A percentile compares a stretch with the other conserved stretches of the same genome.
Evolutionary conservation across 1,140 invertebrate species (phyloP).

Genomic region (Drosophila ambigua): DNA sequence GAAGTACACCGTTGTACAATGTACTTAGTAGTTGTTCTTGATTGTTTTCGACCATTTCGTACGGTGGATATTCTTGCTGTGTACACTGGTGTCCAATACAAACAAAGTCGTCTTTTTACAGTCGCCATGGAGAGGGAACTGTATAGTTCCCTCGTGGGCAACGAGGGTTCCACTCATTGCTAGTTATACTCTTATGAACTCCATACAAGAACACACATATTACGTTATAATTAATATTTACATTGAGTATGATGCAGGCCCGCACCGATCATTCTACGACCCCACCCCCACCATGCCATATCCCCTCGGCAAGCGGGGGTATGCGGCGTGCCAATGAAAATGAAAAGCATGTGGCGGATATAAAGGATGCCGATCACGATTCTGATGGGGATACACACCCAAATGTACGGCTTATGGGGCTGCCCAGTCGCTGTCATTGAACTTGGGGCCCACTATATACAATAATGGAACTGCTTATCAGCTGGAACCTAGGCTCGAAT

Average conservation of each 20-base stretch:
- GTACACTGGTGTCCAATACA: not conserved
- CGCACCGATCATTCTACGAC: not conserved
- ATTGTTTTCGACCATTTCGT: not conserved
- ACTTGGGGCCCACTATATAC: constrained; percentile 34
- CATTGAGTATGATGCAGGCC: constrained; percentile 8
- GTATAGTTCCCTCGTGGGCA: too few species aligned
- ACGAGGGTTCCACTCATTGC: constrained; percentile 10
- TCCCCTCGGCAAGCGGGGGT: too few species aligned
- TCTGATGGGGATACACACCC: constrained; percentile 6
- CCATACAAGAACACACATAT: constrained; percentile 36
- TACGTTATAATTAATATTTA: constrained; percentile 48
- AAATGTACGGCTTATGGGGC: constrained; percentile 2
- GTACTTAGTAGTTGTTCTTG: too few species aligned
- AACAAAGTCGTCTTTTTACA: constrained; percentile 31
- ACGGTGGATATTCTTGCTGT: constrained; percentile 37
- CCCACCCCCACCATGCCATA: constrained; percentile 2
- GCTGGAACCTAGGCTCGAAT: constrained; percentile 8
- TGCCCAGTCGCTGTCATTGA: constrained; percentile 53
- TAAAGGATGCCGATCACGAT: constrained; percentile 48
- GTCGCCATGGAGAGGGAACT: constrained; percentile 43
- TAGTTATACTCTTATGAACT: constrained; percentile 1
- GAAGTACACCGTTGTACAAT: too few species aligned
- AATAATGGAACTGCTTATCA: constrained; percentile 61
- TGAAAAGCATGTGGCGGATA: constrained; percentile 39
- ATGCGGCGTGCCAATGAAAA: constrained; percentile 25